Evolutionary conservation across 2,888 invertebrate species (phyloP).

Genomic region (Oscheius sp.): DNA sequence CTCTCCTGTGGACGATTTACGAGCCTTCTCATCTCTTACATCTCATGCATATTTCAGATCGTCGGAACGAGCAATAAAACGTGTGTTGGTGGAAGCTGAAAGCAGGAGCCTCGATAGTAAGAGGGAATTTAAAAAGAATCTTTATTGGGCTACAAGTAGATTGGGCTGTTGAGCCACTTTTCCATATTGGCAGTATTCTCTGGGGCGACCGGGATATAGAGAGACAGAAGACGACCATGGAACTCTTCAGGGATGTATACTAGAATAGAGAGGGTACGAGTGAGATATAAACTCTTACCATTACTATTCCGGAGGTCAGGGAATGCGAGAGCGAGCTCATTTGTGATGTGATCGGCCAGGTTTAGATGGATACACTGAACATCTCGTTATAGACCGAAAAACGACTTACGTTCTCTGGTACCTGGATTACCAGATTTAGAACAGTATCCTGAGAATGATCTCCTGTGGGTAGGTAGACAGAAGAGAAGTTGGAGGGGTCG

Average conservation of each 20-base stretch:
- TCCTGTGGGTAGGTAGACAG: not conserved
- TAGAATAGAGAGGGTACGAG: not conserved
- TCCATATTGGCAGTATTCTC: not conserved
- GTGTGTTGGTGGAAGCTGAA: not conserved
- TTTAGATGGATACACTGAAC: constrained; percentile 21
- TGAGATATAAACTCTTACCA: not conserved
- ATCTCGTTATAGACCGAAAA: not conserved
- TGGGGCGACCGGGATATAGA: constrained; percentile 13
- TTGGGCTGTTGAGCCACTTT: constrained; percentile 19
- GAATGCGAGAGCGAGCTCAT: constrained; percentile 7
- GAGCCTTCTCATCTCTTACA: not conserved
- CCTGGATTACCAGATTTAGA: constrained; percentile 15
- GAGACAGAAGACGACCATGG: constrained; percentile 21
- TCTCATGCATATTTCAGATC: constrained; percentile 1
- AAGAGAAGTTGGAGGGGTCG: not conserved
- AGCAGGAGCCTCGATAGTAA: not conserved
- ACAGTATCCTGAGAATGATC: not conserved
- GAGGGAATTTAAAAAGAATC: not conserved
- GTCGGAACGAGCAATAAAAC: not conserved
- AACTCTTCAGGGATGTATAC: constrained; percentile 10
- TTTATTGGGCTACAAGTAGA: constrained; percentile 6
- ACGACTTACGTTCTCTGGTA: not conserved
- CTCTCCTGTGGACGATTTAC: not conserved
- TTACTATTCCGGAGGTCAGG: constrained; percentile 2
- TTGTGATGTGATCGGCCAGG: constrained; percentile 1